Evolutionary conservation across 2,888 invertebrate species (phyloP), one percentile per base, ranked within the genome.

Genomic region (Platycheirus rosarum): DNA sequence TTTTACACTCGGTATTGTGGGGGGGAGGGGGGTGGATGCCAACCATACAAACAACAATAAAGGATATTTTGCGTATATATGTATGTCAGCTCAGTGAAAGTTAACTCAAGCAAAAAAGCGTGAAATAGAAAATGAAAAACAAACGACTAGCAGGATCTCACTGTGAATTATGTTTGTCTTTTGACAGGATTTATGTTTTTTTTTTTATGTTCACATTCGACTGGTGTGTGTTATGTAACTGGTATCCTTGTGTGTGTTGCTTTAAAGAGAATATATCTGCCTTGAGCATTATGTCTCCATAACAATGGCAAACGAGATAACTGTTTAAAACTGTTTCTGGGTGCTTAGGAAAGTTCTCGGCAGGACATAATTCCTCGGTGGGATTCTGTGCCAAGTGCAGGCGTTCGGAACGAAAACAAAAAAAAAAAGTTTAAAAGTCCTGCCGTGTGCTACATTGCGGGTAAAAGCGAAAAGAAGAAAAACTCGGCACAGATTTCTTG

Each of bases 351-450:
- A 55, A 48, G 57, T 44, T 16, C 66, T 62, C 53, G 35, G 53
- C 55, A 71, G 70, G 76, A 68, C 76, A 66, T 53, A 71, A 65
- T 37, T 80, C 60, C 57, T 75, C 60, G 26, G 46, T 49, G 49
- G 16, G 14, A 35, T 71, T 82, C 55, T 71, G 77, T 82, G 82
- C 82, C 82, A 82, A 82, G 82, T 77, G 82, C 82, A 82, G 82
- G 66, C 57, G 74, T 35, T 49, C 40, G 23, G 14, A 18, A 32
- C 35, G 14, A 49, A 44, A 32, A 46, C 13, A 23, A 53, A 53
- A 48, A 53, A 49, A 20, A 35, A 37, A 57, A 14, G 11, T 23
- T 60, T 42, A 9, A 35, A 42, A 53, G 53, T 55, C 62, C 53
- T 68, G 68, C 55, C 46, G 63, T 77, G 63, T 77, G 70, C 70